Conservation (phyloP, 2,113 vertebrate genomes). For the Apus apus region DNA sequence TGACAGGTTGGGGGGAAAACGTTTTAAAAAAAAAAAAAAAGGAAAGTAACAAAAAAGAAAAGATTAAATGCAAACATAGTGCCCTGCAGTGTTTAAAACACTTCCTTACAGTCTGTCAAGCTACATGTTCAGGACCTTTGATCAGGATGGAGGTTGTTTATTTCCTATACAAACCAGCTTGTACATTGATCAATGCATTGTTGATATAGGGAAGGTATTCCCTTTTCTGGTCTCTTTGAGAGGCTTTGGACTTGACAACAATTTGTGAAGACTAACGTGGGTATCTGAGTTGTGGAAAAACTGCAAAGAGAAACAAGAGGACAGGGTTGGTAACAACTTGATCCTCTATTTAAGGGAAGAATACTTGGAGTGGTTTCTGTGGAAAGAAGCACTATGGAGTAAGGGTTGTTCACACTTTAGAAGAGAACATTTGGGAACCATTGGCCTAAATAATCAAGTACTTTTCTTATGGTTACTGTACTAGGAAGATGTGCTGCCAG, state of each 20-base stretch:
- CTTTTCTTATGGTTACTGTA: background rate
- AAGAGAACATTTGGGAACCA: background rate
- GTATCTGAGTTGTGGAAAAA: background rate
- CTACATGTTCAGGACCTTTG: slow-evolving; percentile 61
- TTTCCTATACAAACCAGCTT: slow-evolving; percentile 54
- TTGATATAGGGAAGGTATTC: slow-evolving; percentile 38
- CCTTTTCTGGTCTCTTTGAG: background rate
- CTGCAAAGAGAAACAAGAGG: background rate
- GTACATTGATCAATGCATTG: slow-evolving; percentile 57
- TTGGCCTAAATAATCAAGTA: background rate
- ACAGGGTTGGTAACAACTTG: background rate
- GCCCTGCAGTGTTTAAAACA: slow-evolving; percentile 60
- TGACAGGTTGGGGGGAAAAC: slow-evolving; percentile 50
- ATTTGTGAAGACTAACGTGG: background rate
- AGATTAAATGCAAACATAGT: slow-evolving; percentile 57
- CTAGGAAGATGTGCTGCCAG: background rate
- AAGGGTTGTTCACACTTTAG: background rate
- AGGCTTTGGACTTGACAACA: background rate
- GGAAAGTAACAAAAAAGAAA: slow-evolving; percentile 53
- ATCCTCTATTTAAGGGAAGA: background rate
- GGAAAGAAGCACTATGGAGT: background rate
- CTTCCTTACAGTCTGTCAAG: slow-evolving; percentile 60
- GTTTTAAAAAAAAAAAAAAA: background rate
- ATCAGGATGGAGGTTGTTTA: slow-evolving; percentile 63
- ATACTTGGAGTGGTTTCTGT: background rate